Evolutionary conservation across 2,113 vertebrate genomes (phyloP).

Genomic region (Datnioides undecimradiatus): DNA sequence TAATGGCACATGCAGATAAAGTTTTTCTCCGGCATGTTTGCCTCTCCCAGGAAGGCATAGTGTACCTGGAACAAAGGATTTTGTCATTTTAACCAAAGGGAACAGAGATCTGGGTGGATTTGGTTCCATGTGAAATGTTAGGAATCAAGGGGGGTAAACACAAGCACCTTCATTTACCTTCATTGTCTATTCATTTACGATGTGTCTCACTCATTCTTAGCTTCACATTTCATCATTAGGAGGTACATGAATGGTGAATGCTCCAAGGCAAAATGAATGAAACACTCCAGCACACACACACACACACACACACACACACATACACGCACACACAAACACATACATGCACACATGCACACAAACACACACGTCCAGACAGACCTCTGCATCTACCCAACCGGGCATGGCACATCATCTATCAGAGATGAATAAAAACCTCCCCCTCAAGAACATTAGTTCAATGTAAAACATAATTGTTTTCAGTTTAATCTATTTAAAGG

Average conservation of each 20-base stretch:
- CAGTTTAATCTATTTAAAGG: not conserved
- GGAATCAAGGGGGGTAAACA: not conserved
- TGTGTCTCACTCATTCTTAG: not conserved
- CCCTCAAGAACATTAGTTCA: too few species aligned
- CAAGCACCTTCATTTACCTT: too few species aligned
- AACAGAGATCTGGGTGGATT: not conserved
- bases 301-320: too few species aligned
- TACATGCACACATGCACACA: too few species aligned
- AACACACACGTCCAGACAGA: too few species aligned
- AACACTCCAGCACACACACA: not conserved
- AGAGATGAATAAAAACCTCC: too few species aligned
- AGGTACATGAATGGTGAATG: not conserved
- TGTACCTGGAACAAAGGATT: slow-evolving; percentile 31
- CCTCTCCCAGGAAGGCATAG: slow-evolving; percentile 4
- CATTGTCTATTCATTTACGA: too few species aligned
- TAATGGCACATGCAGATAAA: not conserved
- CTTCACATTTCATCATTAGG: not conserved
- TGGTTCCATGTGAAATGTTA: not conserved
- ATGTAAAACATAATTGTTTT: too few species aligned
- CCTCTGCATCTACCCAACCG: too few species aligned
- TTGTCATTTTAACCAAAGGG: not conserved
- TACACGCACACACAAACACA: too few species aligned
- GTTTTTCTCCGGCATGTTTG: slow-evolving; percentile 1
- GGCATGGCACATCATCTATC: too few species aligned
- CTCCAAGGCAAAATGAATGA: not conserved